Evolutionary conservation across 2,888 invertebrate genomes (phyloP).

Genomic region (Trachelus tabidus): DNA sequence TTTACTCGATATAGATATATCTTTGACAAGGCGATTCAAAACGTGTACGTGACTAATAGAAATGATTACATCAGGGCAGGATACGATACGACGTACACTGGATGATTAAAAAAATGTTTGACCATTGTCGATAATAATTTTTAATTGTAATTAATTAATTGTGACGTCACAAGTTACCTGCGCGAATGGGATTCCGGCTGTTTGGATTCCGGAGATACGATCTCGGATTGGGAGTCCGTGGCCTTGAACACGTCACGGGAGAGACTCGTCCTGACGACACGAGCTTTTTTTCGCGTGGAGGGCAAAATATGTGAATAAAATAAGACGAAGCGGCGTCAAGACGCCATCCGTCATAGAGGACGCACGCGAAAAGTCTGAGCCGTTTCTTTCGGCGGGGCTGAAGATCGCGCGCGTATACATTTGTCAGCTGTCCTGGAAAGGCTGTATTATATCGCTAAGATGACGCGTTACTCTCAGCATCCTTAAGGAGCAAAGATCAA

Average conservation of each 20-base stretch:
- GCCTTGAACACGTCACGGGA: slow-evolving; percentile 12
- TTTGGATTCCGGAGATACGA: not conserved
- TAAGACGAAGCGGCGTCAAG: slow-evolving; percentile 32
- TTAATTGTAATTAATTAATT: not conserved
- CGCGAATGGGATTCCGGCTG: not conserved
- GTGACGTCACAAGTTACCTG: not conserved
- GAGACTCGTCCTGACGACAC: slow-evolving; percentile 28
- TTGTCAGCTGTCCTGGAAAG: not conserved
- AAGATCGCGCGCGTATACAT: not conserved
- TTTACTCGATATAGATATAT: not conserved
- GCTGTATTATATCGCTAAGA: not conserved
- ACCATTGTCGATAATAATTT: not conserved
- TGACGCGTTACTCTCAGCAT: not conserved
- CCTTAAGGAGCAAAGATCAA: not conserved
- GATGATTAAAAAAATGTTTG: not conserved
- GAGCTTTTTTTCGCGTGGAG: slow-evolving; percentile 30
- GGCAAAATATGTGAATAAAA: slow-evolving; percentile 25
- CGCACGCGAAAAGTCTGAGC: slow-evolving; percentile 4
- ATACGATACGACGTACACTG: not conserved
- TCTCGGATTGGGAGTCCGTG: not conserved
- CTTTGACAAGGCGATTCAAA: too few species aligned
- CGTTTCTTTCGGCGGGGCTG: not conserved
- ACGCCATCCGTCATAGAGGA: slow-evolving; percentile 35
- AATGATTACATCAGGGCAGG: not conserved
- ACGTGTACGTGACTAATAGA: not conserved